phyloP scores from a whole-genome alignment of 2,888 invertebrate genomes.

The Dasypolia templi region DNA sequence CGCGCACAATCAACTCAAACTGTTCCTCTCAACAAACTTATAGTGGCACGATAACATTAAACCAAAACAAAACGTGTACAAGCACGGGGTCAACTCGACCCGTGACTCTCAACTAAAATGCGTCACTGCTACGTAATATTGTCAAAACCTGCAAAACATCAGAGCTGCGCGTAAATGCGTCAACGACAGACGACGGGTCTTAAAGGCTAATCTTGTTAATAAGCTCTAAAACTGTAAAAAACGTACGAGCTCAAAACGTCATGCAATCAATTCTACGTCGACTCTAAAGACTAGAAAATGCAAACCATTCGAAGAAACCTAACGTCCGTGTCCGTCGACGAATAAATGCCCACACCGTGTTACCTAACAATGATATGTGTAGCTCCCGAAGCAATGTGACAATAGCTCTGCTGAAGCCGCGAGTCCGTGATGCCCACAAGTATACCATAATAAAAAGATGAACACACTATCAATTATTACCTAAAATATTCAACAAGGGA shows the following conservation, averaged over 20 bases:
- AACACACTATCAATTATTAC: constrained; percentile 81
- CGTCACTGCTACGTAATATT: constrained; percentile 65
- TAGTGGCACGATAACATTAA: constrained; percentile 63
- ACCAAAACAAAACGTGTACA: constrained; percentile 65
- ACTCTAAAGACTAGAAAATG: constrained; percentile 89
- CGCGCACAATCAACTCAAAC: constrained; percentile 62
- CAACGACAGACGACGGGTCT: constrained; percentile 69
- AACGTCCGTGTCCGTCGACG: constrained; percentile 71
- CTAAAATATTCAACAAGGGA: constrained; percentile 79
- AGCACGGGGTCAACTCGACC: constrained; percentile 64
- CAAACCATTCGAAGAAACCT: constrained; percentile 84
- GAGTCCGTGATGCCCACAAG: constrained; percentile 68
- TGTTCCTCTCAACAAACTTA: constrained; percentile 58
- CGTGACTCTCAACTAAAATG: constrained; percentile 70
- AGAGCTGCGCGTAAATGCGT: constrained; percentile 77
- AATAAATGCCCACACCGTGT: constrained; percentile 75
- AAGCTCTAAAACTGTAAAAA: constrained; percentile 74
- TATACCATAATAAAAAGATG: constrained; percentile 72
- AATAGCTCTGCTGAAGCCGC: constrained; percentile 67
- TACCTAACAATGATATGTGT: constrained; percentile 84
- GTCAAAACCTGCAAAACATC: constrained; percentile 67
- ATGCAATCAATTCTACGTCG: constrained; percentile 78
- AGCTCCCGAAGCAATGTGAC: constrained; percentile 76
- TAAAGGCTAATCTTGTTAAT: constrained; percentile 68
- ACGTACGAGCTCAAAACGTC: constrained; percentile 73